phyloP scores from a whole-genome alignment of 2,888 invertebrate genomes.

The Aricia artaxerxes region DNA sequence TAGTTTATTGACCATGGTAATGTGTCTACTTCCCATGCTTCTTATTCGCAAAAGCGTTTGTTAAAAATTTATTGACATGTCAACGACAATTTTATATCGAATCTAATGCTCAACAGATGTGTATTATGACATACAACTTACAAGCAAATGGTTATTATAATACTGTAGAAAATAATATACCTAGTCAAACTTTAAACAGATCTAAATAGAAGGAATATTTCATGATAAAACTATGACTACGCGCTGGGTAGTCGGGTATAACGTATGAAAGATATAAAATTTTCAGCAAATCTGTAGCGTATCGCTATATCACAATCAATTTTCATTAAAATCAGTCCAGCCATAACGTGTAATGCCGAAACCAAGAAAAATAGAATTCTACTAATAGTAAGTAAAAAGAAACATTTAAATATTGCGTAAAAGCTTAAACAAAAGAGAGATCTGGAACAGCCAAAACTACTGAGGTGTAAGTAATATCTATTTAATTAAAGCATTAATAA shows the following conservation, averaged over 20 bases:
- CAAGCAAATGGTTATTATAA: not conserved
- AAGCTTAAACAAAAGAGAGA: not conserved
- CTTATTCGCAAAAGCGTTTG: not conserved
- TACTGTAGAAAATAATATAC: not conserved
- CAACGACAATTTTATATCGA: not conserved
- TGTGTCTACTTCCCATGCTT: too few relatives aligned
- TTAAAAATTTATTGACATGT: not conserved
- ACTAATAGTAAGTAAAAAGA: not conserved
- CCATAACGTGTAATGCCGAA: too few relatives aligned
- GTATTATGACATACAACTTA: not conserved
- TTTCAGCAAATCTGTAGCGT: too few relatives aligned
- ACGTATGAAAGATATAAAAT: too few relatives aligned
- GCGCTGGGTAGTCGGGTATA: too few relatives aligned
- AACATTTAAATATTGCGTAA: not conserved
- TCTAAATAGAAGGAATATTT: too few relatives aligned
- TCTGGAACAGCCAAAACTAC: not conserved
- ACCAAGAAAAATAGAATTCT: too few relatives aligned
- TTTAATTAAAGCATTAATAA: conserved; percentile 32
- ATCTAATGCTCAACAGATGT: not conserved
- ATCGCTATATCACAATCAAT: too few relatives aligned
- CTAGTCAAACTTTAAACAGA: too few relatives aligned
- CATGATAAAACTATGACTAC: too few relatives aligned
- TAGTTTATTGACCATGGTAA: too few relatives aligned
- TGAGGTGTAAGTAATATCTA: not conserved
- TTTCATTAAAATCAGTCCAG: too few relatives aligned